Percentiles rank a stretch among this genome's conserved stretches.
Evolutionary conservation across 2,888 invertebrate species (phyloP).

Genomic region (Diadegma fenestrale): DNA sequence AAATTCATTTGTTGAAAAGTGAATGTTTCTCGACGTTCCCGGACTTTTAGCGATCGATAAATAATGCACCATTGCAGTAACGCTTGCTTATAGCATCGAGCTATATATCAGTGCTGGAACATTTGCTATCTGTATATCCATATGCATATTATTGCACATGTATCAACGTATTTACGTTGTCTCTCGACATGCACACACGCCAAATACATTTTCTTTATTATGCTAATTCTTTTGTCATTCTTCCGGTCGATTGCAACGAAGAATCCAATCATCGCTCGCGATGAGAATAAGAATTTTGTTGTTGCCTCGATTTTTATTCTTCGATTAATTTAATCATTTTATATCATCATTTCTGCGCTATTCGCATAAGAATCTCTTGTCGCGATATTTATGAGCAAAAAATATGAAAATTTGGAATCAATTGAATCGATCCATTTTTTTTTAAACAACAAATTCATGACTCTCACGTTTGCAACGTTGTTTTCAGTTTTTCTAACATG

Average conservation of each 20-base stretch:
- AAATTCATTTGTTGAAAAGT: constrained; percentile 7
- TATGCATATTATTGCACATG: background rate
- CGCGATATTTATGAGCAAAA: background rate
- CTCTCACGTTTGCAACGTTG: no score
- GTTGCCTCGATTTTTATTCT: background rate
- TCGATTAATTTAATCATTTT: background rate
- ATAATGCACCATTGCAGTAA: constrained; percentile 31
- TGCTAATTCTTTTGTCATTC: constrained; percentile 47
- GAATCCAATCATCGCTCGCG: background rate
- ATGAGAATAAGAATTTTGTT: constrained; percentile 14
- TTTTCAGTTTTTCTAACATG: no score
- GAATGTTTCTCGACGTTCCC: constrained; percentile 8
- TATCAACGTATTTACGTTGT: background rate
- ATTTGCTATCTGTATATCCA: background rate
- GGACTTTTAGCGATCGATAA: constrained; percentile 37
- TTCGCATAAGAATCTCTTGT: background rate
- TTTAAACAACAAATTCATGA: background rate
- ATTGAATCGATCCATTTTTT: no score
- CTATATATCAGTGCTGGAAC: background rate
- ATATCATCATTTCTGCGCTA: background rate
- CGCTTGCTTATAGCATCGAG: background rate
- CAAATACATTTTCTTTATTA: constrained; percentile 26
- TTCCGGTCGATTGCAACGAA: constrained; percentile 35
- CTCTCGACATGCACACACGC: background rate
- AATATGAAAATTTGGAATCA: background rate